A percentile compares a stretch with the other conserved stretches of the same genome.
phyloP scores from a whole-genome alignment of 2,888 invertebrate genomes.

The Chymomyza procnemis region DNA sequence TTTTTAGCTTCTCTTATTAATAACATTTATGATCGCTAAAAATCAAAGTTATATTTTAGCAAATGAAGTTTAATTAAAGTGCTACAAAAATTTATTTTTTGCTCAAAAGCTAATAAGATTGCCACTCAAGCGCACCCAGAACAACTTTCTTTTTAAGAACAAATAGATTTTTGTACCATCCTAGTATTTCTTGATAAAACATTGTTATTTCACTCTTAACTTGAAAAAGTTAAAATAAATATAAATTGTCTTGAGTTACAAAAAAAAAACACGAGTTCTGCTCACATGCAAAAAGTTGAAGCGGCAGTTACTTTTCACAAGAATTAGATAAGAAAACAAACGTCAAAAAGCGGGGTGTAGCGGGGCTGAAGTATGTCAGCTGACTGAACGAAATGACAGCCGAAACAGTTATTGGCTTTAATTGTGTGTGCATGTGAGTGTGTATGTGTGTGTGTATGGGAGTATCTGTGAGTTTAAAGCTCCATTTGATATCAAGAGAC shows the following conservation, averaged over 20 bases:
- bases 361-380: conserved; percentile 56
- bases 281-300: conserved; percentile 52
- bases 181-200: too few species aligned
- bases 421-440: neutral
- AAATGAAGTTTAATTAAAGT: too few species aligned
- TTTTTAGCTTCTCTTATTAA: too few species aligned
- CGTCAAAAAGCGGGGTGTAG: conserved; percentile 35
- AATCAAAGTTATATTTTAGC: too few species aligned
- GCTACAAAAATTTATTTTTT: too few species aligned
- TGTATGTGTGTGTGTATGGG: neutral
- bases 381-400: conserved; percentile 50
- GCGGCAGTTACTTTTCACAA: conserved; percentile 35
- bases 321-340: conserved; percentile 61
- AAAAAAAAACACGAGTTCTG: conserved; percentile 27
- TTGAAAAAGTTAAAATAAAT: too few species aligned
- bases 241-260: conserved; percentile 10
- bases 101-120: too few species aligned
- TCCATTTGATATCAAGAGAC: neutral
- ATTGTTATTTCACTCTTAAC: too few species aligned
- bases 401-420: neutral
- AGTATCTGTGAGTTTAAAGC: neutral
- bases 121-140: too few species aligned
- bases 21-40: too few species aligned
- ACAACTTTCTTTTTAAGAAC: too few species aligned
- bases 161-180: too few species aligned